These are phyloP conservation scores for Malurus melanocephalus DNA, from an alignment of 2,113 vertebrate genomes.

Conservation along the genomic window DNA sequence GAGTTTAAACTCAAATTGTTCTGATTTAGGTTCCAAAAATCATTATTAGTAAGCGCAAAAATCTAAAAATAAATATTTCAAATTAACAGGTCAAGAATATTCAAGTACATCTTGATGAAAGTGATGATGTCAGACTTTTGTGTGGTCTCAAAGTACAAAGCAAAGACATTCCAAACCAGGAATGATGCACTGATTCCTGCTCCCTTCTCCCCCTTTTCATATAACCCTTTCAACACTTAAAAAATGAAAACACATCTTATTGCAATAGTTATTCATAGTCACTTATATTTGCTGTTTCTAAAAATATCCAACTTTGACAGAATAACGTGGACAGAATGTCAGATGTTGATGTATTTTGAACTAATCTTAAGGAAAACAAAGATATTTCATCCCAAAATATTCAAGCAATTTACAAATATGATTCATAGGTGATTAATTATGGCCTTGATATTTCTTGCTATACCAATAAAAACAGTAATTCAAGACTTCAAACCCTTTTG, in stretches of 20 bases:
- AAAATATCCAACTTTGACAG: constrained; percentile 21
- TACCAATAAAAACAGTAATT: background rate
- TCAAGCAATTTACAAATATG: background rate
- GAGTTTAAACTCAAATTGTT: background rate
- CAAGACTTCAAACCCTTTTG: background rate
- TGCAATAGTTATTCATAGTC: background rate
- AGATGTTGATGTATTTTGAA: background rate
- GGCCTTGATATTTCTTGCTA: background rate
- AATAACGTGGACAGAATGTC: background rate
- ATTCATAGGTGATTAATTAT: background rate
- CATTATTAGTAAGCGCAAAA: background rate
- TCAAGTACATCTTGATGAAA: background rate
- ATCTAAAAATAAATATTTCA: background rate
- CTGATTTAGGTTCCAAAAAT: background rate
- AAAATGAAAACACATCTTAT: background rate
- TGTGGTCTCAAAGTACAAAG: background rate
- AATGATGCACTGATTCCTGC: rapidly evolving
- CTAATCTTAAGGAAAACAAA: constrained; percentile 16
- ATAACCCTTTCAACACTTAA: background rate
- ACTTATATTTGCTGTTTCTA: background rate
- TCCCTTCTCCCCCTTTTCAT: background rate
- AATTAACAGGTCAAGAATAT: background rate
- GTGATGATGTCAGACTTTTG: background rate
- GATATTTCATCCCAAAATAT: background rate
- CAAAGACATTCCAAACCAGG: background rate